phyloP scores from a whole-genome alignment of 2,113 vertebrate genomes.

The Sceloporus undulatus region DNA sequence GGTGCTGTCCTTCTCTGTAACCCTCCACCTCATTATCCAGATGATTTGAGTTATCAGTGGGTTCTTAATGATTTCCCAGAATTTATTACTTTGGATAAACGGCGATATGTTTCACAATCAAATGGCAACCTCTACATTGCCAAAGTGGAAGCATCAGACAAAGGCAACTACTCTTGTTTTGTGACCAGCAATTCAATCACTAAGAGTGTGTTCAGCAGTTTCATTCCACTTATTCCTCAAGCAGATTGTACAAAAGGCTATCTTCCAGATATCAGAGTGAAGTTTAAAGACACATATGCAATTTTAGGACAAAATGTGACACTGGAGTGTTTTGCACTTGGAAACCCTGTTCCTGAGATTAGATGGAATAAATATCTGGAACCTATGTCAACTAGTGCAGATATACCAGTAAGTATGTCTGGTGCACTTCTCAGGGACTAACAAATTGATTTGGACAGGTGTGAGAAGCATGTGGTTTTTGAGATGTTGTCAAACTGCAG shows the following conservation, averaged over 20 bases:
- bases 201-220: constrained; percentile 98
- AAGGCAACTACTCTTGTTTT: constrained; percentile 97
- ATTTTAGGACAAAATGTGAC: constrained; percentile 93
- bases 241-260: constrained; percentile 90
- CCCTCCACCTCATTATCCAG: constrained; percentile 90
- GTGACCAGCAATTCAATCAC: constrained; percentile 93
- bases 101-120: constrained; percentile 93
- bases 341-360: constrained; percentile 95
- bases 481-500: too few species aligned
- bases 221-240: constrained; percentile 92
- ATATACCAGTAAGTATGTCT: constrained; percentile 89
- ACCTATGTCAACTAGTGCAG: constrained; percentile 84
- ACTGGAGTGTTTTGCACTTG: constrained; percentile 96
- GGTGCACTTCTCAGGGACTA: constrained; percentile 85
- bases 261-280: constrained; percentile 94
- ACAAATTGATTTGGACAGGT: too few species aligned
- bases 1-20: constrained; percentile 93
- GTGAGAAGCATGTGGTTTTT: too few species aligned
- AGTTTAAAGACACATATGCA: constrained; percentile 87
- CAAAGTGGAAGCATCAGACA: constrained; percentile 90
- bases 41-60: constrained; percentile 95
- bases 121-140: constrained; percentile 98
- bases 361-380: constrained; percentile 90
- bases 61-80: constrained; percentile 96
- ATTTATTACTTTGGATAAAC: constrained; percentile 92